Evolutionary conservation across 2,113 vertebrate genomes (phyloP).

Genomic region (Promerops cafer): DNA sequence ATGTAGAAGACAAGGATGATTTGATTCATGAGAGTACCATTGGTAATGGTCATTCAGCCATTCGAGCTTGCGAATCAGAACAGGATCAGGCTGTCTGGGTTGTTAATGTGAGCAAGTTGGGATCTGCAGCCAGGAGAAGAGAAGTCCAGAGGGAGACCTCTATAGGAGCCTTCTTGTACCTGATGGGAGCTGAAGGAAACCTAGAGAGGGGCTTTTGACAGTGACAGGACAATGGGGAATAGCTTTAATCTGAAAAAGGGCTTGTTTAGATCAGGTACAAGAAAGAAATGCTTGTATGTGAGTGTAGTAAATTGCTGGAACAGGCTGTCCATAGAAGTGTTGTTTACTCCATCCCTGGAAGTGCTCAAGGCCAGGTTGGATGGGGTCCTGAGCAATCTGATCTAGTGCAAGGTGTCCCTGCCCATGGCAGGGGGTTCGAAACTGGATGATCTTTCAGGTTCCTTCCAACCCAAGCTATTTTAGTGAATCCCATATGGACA

Average conservation of each 20-base stretch:
- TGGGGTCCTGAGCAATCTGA: neutral
- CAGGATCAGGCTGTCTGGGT: neutral
- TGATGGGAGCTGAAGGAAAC: neutral
- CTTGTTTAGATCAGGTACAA: neutral
- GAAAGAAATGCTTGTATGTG: neutral
- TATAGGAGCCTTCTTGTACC: neutral
- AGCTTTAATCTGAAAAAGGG: neutral
- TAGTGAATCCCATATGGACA: rapidly evolving
- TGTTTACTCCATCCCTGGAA: neutral
- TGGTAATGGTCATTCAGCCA: neutral
- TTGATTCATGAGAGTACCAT: neutral
- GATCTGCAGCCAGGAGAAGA: neutral
- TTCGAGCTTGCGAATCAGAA: neutral
- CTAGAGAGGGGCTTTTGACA: neutral
- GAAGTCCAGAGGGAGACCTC: neutral
- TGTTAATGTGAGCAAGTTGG: neutral
- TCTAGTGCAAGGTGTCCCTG: neutral
- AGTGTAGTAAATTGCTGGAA: neutral
- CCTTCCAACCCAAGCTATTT: neutral
- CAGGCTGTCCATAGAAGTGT: neutral
- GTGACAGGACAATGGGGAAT: neutral
- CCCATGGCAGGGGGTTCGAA: rapidly evolving
- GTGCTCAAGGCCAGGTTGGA: neutral
- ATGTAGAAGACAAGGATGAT: neutral
- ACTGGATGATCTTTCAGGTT: too few species aligned